Base-by-base conservation (phyloP, 2,113 vertebrate species). In the Istiophorus platypterus region DNA sequence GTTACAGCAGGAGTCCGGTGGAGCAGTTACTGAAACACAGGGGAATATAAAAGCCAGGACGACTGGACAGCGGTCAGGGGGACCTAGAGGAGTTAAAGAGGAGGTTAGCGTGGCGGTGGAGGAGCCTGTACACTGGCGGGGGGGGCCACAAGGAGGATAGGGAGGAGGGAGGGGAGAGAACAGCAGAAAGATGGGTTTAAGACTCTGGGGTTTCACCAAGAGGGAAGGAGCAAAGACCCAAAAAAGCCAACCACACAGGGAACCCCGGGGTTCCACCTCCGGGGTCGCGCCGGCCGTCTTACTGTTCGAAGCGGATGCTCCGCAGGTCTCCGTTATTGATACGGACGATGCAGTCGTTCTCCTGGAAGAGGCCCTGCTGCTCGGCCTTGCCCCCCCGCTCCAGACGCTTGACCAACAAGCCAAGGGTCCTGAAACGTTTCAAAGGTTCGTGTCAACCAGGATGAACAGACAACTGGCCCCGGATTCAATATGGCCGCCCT, bases 261-360 rank as follows among this genome's bases (percentile, higher is more conserved):
- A 34, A 65, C 58, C 58, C 64, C 2, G 76, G 69, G 24, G n/a
- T n/a, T n/a, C n/a, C n/a, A n/a, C n/a, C n/a, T n/a, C n/a, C n/a
- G n/a, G n/a, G n/a, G n/a, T n/a, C n/a, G n/a, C n/a, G n/a, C n/a
- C 51, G n/a, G 73, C 61, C 0, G 77, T 95, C 98, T 97, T 97
- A 99, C 98, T 99, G 97, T 94, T 99, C 98, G 78, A 99, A 99
- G 89, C 97, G 96, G 90, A 96, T 97, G 81, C 97, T 98, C 57
- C 97, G 94, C 91, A 99, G 96, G 93, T 99, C 97, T 24, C 95
- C 95, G 20, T 98, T 96, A 27, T 99, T 99, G 94, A 99, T 99
- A 87, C 96, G 95, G 86, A 99, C 93, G 94, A 99, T 99, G 80
- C 98, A 99, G 94, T 99, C 98, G 62, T 98, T 98, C 95, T 99